Evolutionary conservation across 1,140 invertebrate genomes (phyloP).

Genomic region (Lucilia sericata): DNA sequence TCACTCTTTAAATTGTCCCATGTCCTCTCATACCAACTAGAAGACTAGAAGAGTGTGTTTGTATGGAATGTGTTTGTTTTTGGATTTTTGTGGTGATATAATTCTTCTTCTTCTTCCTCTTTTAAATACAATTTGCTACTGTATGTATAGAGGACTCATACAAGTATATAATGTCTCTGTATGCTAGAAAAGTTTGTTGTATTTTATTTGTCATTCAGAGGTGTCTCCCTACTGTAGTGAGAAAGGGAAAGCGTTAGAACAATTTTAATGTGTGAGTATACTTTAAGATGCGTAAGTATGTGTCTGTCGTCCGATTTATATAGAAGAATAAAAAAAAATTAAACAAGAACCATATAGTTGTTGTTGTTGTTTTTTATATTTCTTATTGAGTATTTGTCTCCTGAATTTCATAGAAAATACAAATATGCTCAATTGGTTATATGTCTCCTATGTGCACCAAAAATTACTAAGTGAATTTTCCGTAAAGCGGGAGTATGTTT

Average conservation of each 20-base stretch:
- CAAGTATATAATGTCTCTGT: neutral
- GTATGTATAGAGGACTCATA: neutral
- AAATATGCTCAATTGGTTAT: neutral
- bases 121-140: neutral
- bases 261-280: conserved; percentile 18
- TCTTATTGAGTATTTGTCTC: neutral
- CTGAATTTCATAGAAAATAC: neutral
- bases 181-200: neutral
- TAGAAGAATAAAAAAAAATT: no score
- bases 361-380: neutral
- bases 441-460: neutral
- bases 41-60: neutral
- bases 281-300: conserved; percentile 31
- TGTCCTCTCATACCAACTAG: no score
- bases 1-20: neutral
- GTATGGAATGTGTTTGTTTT: neutral
- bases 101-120: neutral
- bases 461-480: no score
- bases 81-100: conserved; percentile 36
- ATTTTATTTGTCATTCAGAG: neutral
- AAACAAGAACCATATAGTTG: neutral
- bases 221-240: conserved; percentile 42
- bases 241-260: conserved; percentile 48
- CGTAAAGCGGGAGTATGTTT: no score
- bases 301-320: neutral